Evolutionary conservation across 1,140 invertebrate species (phyloP), one percentile per base, ranked within the genome.

Genomic region (Teleopsis dalmanni): DNA sequence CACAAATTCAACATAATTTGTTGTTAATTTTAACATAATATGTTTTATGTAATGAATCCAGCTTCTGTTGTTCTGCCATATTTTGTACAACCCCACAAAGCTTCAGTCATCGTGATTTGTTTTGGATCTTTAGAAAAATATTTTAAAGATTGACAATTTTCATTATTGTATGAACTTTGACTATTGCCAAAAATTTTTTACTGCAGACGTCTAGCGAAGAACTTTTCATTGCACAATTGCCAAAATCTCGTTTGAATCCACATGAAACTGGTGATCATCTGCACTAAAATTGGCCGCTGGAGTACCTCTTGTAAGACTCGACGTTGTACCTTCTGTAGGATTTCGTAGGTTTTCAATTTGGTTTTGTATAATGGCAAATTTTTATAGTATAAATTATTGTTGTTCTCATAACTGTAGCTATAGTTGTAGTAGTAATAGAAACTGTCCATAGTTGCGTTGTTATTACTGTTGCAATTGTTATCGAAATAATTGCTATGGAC

Each of bases 171-270:
- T n/a, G n/a, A n/a, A n/a, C n/a, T n/a, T n/a, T n/a, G n/a, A n/a
- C n/a, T n/a, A n/a, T n/a, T n/a, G n/a, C n/a, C n/a, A n/a, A n/a
- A n/a, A n/a, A n/a, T n/a, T n/a, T n/a, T n/a, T n/a, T n/a, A n/a
- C n/a, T n/a, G n/a, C n/a, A n/a, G n/a, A n/a, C n/a, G n/a, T n/a
- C n/a, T n/a, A n/a, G n/a, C n/a, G n/a, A n/a, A n/a, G n/a, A n/a
- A n/a, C n/a, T n/a, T 56, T 18, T 67, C 57, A 49, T 59, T 48
- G 11, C 59, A 55, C 19, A 67, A 51, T 53, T 61, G 55, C 64
- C 65, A 67, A 54, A 68, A 63, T 33, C 61, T 67, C 35, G 43
- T 57, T 18, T 65, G 59, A 23, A 68, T 46, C 65, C 65, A 68
- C 8, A 68, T 42, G 23, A 68, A 27, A 13, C 67, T 51, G 27